A percentile compares a stretch with the other conserved stretches of the same genome.
Evolutionary conservation across 1,140 invertebrate genomes (phyloP).

Genomic region (Euglossa dilemma): DNA sequence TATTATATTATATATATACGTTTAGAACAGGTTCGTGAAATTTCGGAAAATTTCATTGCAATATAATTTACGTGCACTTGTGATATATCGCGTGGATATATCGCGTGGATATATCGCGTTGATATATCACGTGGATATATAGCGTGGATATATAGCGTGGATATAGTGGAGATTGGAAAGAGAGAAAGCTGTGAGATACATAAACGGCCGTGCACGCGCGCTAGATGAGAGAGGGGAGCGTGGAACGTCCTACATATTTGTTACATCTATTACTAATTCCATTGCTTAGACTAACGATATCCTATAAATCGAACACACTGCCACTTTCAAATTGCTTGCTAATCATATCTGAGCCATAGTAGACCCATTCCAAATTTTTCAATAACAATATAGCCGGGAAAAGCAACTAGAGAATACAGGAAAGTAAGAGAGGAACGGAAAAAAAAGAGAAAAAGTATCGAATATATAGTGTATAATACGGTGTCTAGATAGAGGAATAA

Average conservation of each 20-base stretch:
- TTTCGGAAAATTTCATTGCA: background rate
- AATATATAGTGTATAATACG: background rate
- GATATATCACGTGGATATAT: background rate
- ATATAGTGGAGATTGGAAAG: background rate
- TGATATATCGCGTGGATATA: background rate
- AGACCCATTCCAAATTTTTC: slow-evolving; percentile 80
- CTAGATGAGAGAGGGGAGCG: background rate
- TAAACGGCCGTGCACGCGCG: too few relatives aligned
- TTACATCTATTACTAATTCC: slow-evolving; percentile 61
- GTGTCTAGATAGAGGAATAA: slow-evolving; percentile 8
- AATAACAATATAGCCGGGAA: slow-evolving; percentile 75
- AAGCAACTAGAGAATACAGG: slow-evolving; percentile 69
- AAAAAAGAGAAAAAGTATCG: slow-evolving; percentile 53
- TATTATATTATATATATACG: too few relatives aligned
- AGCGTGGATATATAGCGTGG: background rate
- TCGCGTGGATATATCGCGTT: background rate
- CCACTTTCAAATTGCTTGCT: slow-evolving; percentile 85
- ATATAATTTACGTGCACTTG: background rate
- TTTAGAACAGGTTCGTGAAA: background rate
- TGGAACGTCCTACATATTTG: background rate
- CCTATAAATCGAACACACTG: slow-evolving; percentile 82
- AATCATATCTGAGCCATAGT: slow-evolving; percentile 87
- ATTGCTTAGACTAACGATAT: slow-evolving; percentile 66
- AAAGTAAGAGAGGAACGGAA: slow-evolving; percentile 63
- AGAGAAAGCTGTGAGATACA: background rate